Evolutionary conservation across 2,888 invertebrate species (phyloP).

Genomic region (Trichacis sp.): DNA sequence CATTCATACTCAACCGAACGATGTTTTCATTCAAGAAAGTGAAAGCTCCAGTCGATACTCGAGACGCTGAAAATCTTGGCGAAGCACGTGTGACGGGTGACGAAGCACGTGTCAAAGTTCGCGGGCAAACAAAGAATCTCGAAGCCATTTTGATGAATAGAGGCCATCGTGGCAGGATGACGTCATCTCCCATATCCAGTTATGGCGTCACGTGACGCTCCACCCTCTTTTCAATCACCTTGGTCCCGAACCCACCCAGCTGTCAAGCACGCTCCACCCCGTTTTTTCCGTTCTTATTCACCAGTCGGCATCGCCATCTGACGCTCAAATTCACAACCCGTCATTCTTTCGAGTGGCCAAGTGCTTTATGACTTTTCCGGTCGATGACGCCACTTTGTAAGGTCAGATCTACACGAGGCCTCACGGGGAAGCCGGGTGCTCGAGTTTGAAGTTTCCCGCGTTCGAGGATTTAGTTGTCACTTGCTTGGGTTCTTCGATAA

Average conservation of each 20-base stretch:
- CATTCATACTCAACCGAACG: too few species aligned
- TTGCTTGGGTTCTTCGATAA: too few species aligned
- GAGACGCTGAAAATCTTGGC: too few species aligned
- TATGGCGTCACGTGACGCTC: slow-evolving; percentile 71
- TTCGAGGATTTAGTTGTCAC: too few species aligned
- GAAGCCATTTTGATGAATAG: slow-evolving; percentile 74
- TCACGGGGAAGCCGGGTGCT: slow-evolving; percentile 4
- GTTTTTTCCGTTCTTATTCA: slow-evolving; percentile 58
- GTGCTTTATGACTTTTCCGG: slow-evolving; percentile 60
- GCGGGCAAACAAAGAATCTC: slow-evolving; percentile 53
- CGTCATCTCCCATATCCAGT: slow-evolving; percentile 66
- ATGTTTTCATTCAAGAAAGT: too few species aligned
- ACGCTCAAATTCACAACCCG: slow-evolving; percentile 53
- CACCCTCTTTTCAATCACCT: slow-evolving; percentile 75
- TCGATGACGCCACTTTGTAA: slow-evolving; percentile 62
- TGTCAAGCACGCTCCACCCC: slow-evolving; percentile 69
- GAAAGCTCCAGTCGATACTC: too few species aligned
- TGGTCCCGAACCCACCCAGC: slow-evolving; percentile 70
- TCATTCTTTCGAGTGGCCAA: slow-evolving; percentile 57
- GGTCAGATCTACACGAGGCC: slow-evolving; percentile 49
- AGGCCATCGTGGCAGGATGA: slow-evolving; percentile 73
- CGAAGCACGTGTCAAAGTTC: slow-evolving; percentile 28
- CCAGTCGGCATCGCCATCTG: slow-evolving; percentile 67
- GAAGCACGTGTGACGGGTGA: too few species aligned
- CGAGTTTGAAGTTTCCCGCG: neutral